phyloP scores from a whole-genome alignment of 2,888 invertebrate genomes.

The Helleia helle region DNA sequence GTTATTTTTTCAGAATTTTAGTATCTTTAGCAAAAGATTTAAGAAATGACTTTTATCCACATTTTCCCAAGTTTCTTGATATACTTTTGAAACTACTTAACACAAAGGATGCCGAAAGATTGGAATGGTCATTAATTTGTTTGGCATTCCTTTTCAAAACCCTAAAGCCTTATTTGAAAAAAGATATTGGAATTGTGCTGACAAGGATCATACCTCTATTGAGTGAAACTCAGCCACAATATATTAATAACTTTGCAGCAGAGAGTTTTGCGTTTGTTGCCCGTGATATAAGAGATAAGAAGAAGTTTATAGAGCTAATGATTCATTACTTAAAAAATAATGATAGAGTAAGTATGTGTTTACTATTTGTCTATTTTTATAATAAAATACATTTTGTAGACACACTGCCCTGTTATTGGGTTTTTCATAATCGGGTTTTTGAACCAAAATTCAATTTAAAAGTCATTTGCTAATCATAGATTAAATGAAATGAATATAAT shows the following conservation, averaged over 20 bases:
- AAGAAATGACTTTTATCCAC: conserved; percentile 89
- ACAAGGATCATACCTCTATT: conserved; percentile 83
- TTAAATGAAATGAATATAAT: too few relatives aligned
- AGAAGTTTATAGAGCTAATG: conserved; percentile 80
- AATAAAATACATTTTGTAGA: too few relatives aligned
- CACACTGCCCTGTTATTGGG: too few relatives aligned
- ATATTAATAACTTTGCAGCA: conserved; percentile 94
- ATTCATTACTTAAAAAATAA: conserved; percentile 78
- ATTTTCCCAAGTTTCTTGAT: conserved; percentile 84
- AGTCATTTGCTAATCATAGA: too few relatives aligned
- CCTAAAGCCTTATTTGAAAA: conserved; percentile 86
- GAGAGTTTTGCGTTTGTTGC: conserved; percentile 97
- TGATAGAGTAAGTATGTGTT: conserved; percentile 75
- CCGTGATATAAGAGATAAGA: conserved; percentile 87
- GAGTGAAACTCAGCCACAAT: conserved; percentile 83
- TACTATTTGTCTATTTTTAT: not conserved
- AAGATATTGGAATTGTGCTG: conserved; percentile 83
- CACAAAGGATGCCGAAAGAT: conserved; percentile 85
- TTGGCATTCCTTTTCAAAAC: conserved; percentile 94
- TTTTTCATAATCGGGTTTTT: too few relatives aligned
- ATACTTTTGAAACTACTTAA: conserved; percentile 80
- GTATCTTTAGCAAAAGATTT: conserved; percentile 91
- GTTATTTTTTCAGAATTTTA: conserved; percentile 76
- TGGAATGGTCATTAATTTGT: conserved; percentile 90
- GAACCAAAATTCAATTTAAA: too few relatives aligned